Base-by-base conservation (phyloP, 2,888 invertebrate species). In the Pachymerium ferrugineum region DNA sequence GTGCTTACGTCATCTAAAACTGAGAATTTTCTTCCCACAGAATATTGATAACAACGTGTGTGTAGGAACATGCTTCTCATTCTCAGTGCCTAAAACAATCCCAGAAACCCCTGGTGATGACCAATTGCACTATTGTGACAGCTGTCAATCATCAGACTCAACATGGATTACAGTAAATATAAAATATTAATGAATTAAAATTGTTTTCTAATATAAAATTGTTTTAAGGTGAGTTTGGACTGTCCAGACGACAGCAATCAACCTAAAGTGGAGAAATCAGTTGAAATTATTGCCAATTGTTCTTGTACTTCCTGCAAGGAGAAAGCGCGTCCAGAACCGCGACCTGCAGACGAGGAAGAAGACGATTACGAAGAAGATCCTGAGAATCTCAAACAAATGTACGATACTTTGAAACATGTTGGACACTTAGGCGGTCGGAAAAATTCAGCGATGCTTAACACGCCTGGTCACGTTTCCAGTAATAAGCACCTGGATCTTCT, bases 11-110 rank as follows among this genome's bases (percentile, higher is more conserved):
- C n/a, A n/a, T n/a, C n/a, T n/a, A 73, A 73, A 67, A 14, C 14
- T 73, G 29, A 8, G 19, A 22, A 73, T 33, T 14, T 62, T 31
- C 28, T 33, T 62, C 28, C 38, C 62, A 12, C 68, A 76, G 77
- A 88, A 88, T 76, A 86, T 89, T 77, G 88, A 88, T 80, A 89
- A 89, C 81, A 88, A 88, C 79, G 89, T 89, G 3, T 89, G 89
- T 80, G 89, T 89, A 14, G 89, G 89, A 3, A 88, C 88, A 2
- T 89, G 89, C 80, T 89, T 88, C 81, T 89, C 88, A 77, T 89
- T 89, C 81, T 88, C 88, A 80, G 88, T 89, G 74, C 89, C 89
- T 0, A 86, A 86, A 78, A 88, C 88, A 29, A 86, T 88, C 77
- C 89, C 89, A 0, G 87, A 87, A 22, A 88, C 88, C 76, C 88